phyloP scores from a whole-genome alignment of 2,888 invertebrate genomes.

The Dimorphilus gyrociliatus region DNA sequence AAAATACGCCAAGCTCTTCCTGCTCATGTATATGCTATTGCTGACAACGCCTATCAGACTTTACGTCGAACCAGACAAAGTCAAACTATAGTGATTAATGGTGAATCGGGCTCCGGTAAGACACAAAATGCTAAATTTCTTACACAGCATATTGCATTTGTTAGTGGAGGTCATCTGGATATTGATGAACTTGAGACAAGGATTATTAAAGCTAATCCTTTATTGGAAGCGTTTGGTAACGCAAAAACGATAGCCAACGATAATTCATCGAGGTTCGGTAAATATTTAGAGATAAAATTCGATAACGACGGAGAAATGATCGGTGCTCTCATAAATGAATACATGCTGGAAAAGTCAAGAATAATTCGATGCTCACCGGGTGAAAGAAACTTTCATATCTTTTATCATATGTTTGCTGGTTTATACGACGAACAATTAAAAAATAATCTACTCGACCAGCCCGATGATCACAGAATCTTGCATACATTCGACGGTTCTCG shows the following conservation, averaged over 20 bases:
- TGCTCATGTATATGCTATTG: slow-evolving; percentile 27
- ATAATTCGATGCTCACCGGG: slow-evolving; percentile 22
- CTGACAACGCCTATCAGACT: slow-evolving; percentile 21
- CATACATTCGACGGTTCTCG: slow-evolving; percentile 4
- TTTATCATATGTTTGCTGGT: slow-evolving; percentile 31
- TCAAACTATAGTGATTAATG: slow-evolving; percentile 32
- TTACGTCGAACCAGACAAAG: slow-evolving; percentile 14
- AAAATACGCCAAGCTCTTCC: slow-evolving; percentile 10
- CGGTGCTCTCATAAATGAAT: slow-evolving; percentile 27
- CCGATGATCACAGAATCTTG: slow-evolving; percentile 16
- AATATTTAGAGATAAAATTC: too few relatives aligned
- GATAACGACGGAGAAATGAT: too few relatives aligned
- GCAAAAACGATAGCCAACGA: too few relatives aligned
- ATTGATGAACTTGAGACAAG: too few relatives aligned
- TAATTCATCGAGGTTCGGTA: too few relatives aligned
- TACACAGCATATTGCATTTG: slow-evolving; percentile 16
- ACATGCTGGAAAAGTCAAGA: slow-evolving; percentile 30
- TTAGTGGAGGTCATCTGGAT: slow-evolving; percentile 13
- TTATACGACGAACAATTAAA: slow-evolving; percentile 20
- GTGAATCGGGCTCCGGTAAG: slow-evolving; percentile 32
- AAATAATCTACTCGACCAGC: slow-evolving; percentile 15
- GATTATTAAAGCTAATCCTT: too few relatives aligned
- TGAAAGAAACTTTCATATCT: slow-evolving; percentile 32
- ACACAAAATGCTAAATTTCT: slow-evolving; percentile 17
- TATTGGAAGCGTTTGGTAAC: too few relatives aligned